Evolutionary conservation across 1,140 invertebrate genomes (phyloP).

Genomic region (Tetragonula clypearis): DNA sequence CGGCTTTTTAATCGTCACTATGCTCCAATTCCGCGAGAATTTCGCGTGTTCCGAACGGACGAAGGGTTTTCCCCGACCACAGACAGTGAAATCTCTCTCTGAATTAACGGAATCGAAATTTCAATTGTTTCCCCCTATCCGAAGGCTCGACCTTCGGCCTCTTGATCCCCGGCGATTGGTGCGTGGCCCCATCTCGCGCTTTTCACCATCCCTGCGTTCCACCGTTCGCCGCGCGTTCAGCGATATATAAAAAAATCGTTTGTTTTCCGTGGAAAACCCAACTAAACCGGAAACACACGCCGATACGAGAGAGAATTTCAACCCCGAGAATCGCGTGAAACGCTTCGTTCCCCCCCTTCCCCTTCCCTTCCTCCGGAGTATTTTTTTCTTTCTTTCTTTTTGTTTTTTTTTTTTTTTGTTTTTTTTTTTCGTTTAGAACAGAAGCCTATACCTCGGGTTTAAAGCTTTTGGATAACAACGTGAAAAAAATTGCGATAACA

Average conservation of each 20-base stretch:
- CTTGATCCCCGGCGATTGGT: conserved; percentile 4
- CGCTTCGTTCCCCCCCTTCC: background rate
- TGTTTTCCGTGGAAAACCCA: background rate
- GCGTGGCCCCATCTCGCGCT: background rate
- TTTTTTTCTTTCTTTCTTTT: background rate
- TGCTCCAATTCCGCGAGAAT: conserved; percentile 12
- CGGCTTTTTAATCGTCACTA: conserved; percentile 44
- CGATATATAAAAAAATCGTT: conserved; percentile 18
- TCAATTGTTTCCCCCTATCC: conserved; percentile 8
- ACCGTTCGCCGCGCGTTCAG: background rate
- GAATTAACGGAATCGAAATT: conserved; percentile 46
- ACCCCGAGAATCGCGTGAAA: conserved; percentile 8
- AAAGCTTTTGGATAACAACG: background rate
- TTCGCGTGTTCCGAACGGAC: background rate
- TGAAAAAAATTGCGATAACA: conserved; percentile 2
- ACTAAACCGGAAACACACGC: conserved; percentile 6
- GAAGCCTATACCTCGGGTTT: background rate
- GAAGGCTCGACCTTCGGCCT: background rate
- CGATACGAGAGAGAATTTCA: background rate
- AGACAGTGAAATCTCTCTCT: conserved; percentile 11
- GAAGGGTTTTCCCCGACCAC: conserved; percentile 16
- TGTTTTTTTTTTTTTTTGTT: background rate
- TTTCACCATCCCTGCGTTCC: background rate
- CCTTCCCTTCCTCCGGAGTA: background rate
- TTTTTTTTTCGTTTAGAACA: background rate